Base-by-base conservation (phyloP, 2,797 vertebrate genomes). In the Pseudopleuronectes americanus region DNA sequence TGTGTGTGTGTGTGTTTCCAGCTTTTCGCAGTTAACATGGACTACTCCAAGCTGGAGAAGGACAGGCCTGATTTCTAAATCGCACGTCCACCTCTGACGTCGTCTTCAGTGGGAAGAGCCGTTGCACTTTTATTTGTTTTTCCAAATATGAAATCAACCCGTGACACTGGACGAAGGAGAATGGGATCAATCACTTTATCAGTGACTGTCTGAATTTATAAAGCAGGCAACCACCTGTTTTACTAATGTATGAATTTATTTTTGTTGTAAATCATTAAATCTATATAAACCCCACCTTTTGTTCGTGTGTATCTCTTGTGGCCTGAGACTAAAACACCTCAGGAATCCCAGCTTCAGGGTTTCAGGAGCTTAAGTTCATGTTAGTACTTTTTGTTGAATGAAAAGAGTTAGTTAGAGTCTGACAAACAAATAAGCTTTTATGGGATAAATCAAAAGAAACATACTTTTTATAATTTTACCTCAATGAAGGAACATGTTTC, bases 11-110 rank as follows among this genome's bases (percentile, higher is more conserved):
- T 10, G 4, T 45, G 1, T 75, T 72, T 84, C 5, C 91, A 99
- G 97, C 93, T 99, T 71, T 95, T 94, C 68, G 33, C 87, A 0
- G 84, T 98, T 57, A 97, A 96, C 54, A 94, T 93, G 80, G 96
- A 99, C 90, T 99, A 99, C 93, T 94, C 93, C 79, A 97, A 94
- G 59, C 89, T 98, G 91, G 96, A 99, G 90, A 98, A 99, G 93
- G 96, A 99, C 72, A 87, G 97, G 59, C 98, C 97, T 21, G 97
- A 99, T 76, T 99, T 95, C 91, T 99, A 89, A 96, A 77, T 74
- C 2, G 0, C 43, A 19, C 9, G 6, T 57, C 22, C 4, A 1
- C 38, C 12, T 38, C 58, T 57, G 61, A 76, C 33, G 1, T 13
- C 41, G 23, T 52, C 2, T 19, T 74, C 58, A 19, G 9, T 17